Base-by-base conservation (phyloP, 2,113 vertebrate species). In the Cryptotis parvus region DNA sequence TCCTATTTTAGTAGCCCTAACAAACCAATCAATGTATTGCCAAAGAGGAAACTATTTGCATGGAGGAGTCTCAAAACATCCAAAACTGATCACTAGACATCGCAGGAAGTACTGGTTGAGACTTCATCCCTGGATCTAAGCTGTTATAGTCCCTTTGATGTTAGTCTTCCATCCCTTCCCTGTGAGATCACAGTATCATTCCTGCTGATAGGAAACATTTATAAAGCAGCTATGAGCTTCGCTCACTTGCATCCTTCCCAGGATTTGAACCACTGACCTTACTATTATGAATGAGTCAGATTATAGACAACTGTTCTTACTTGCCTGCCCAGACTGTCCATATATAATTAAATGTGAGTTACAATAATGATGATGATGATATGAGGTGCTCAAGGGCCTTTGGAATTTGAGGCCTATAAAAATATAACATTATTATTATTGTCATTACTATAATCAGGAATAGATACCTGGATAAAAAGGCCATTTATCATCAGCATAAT, bases 261-360 rank as follows among this genome's bases (percentile, higher is more conserved):
- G 31, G 89, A 84, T 90, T 95, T 88, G 93, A 95, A 95, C 85
- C 74, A 22, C 31, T 91, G 84, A 89, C 39, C 90, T 93, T 84
- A 63, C 27, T 39, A 88, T 81, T 90, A 41, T 1, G 55, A 91
- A 77, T 84, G 90, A 95, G 72, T 90, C 94, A 86, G 27, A 85
- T 61, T 78, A 49, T n/a, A 89, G 86, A 83, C 84, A 76, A 92
- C 43, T 10, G 7, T 86, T 96, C 33, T 39, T 87, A 74, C 73
- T 85, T 86, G 49, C 87, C 72, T 86, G 92, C 66, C 35, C 68
- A 87, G 41, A 82, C 58, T 33, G 73, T 94, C 49, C 33, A 18
- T 55, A 20, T 94, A 31, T 96, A 95, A 96, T 96, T 96, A 96
- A n/a, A 65, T 41, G 15, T 91, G 84, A 95, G 89, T 94, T 95